Evolutionary conservation across 2,113 vertebrate species (phyloP), one percentile per base, ranked within the genome.

Genomic region (Istiophorus platypterus): DNA sequence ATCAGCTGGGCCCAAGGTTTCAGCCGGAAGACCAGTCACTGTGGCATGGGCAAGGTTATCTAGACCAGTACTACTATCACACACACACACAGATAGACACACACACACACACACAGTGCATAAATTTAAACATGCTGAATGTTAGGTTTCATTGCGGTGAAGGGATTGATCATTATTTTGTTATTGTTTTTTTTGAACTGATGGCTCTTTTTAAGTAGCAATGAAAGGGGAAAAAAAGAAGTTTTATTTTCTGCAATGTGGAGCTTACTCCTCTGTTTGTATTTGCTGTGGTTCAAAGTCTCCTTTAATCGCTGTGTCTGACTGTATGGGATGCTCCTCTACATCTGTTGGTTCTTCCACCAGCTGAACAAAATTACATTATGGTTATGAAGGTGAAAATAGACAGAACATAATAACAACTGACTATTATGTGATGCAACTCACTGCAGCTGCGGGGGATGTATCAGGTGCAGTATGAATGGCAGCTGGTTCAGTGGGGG

Each of bases 31-130:
- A 74, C 89, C 67, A 34, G 85, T 82, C 73, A 93, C 71, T 49
- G 94, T 90, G 72, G 81, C 80, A 0, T 87, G 84, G 56, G 78
- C 91, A 5, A 93, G 91, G 67, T 73, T 82, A 2, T 76, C 78
- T 69, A 95, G 87, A 0, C 58, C 71, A 34, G 91, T 41, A 27
- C 96, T 97, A 27, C 29, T 45, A 0, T 31, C 31, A 88, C 49
- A 76, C 2, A 85, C 12, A 86, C 41, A 82, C 42, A 76, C 26
- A 81, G 4, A 80, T 17, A 27, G 6, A 7, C 2, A 82, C 47
- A 81, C 13, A 72, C 29, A 51, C 22, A 81, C 59, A 65, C 59
- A 76, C 15, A 81, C 13, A 37, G 26, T 13, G 27, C 29, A 70
- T 24, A 67, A 18, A 51, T 51, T 5, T 18, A 31, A 29, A 24